These are phyloP conservation scores for Dicyrtoma fusca DNA, from an alignment of 2,888 invertebrate genomes.

Conservation along the genomic window DNA sequence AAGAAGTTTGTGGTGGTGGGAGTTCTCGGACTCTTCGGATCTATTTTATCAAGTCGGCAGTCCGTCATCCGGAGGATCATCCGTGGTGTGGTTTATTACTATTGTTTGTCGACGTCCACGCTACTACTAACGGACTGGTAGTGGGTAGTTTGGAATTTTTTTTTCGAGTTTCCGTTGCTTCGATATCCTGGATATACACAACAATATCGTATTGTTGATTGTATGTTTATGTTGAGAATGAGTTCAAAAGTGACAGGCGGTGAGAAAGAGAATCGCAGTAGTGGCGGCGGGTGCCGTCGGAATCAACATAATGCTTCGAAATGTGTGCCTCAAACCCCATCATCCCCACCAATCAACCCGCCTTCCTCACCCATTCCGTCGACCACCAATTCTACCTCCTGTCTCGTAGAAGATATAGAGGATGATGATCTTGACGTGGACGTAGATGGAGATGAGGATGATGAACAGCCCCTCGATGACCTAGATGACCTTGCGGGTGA, in stretches of 20 bases:
- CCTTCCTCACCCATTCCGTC: constrained; percentile 42
- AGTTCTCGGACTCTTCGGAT: too few relatives aligned
- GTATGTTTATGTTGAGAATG: constrained; percentile 51
- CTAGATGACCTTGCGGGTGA: constrained; percentile 35
- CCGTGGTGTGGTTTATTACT: too few relatives aligned
- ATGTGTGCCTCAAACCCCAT: constrained; percentile 48
- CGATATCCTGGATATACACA: constrained; percentile 14
- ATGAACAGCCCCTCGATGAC: constrained; percentile 29
- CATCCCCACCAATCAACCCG: constrained; percentile 43
- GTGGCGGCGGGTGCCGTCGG: constrained; percentile 40
- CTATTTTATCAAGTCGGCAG: too few relatives aligned
- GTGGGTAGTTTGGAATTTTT: background rate
- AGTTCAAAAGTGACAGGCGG: constrained; percentile 47
- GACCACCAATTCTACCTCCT: constrained; percentile 25
- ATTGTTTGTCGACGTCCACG: too few relatives aligned
- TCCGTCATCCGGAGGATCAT: too few relatives aligned
- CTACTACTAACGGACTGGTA: too few relatives aligned
- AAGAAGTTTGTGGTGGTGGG: too few relatives aligned
- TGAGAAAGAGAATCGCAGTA: constrained; percentile 1
- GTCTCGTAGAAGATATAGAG: constrained; percentile 44
- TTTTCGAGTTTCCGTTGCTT: background rate
- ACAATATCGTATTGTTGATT: constrained; percentile 19
- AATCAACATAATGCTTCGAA: constrained; percentile 43
- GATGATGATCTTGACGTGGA: constrained; percentile 52
- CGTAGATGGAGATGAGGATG: constrained; percentile 45